Base-by-base conservation (phyloP, 2,113 vertebrate genomes). In the Perca fluviatilis region DNA sequence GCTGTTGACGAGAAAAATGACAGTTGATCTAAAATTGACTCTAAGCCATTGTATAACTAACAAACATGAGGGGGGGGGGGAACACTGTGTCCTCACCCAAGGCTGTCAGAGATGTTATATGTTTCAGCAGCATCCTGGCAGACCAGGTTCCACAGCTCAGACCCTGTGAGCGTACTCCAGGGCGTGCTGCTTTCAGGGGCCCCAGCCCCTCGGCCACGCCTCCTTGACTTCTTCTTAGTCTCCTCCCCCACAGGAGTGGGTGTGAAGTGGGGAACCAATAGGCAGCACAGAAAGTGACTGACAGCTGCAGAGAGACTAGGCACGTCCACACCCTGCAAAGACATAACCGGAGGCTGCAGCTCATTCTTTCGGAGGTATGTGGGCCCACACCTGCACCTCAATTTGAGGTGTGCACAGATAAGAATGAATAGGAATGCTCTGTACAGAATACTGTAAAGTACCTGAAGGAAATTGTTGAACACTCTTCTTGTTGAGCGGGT, bases 201-300 rank as follows among this genome's bases (percentile, higher is more conserved):
- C 46, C 91, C 94, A 0, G 91, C 72, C 6, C 86, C 93, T 68
- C 94, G 90, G 15, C 94, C 95, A 54, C 95, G 95, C 53, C 94
- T 92, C 85, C 90, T 95, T 13, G 95, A 96, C 63, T 93, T 93
- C 87, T 95, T 95, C 78, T 95, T 96, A 0, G 91, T 80, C 4
- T 96, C 96, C 72, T 96, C 96, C 49, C 84, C 93, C 2, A 62
- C 87, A 57, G 93, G 21, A 21, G 92, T 65, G 15, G 95, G 83
- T 1, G 78, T 92, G 83, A 95, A 93, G 87, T 96, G 93, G 30
- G 94, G 92, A 63, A 96, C 94, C 83, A 97, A 74, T n/a, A 97
- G 89, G 87, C 96, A 96, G 90, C 95, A 95, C 62, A 96, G 90
- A 85, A 96, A 97, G 82, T 96, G 96, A 89, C 95, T 96, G 69